Conservation (phyloP, 1,140 invertebrate species). For the Alviniconcha marisindica region DNA sequence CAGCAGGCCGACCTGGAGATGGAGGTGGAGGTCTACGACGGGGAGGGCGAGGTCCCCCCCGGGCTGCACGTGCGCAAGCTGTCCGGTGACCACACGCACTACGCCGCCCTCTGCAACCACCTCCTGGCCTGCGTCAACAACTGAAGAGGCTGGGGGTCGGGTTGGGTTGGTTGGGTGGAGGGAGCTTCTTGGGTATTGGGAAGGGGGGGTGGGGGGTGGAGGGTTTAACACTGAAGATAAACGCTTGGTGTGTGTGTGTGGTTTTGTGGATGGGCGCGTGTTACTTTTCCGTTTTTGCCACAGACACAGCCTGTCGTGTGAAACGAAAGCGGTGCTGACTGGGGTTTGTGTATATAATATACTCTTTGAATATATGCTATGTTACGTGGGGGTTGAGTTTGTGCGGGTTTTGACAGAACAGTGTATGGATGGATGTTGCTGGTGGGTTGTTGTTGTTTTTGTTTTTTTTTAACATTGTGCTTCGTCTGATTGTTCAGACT, state of each 20-base stretch:
- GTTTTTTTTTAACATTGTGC: too few species aligned
- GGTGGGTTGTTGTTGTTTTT: too few species aligned
- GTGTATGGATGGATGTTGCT: too few species aligned
- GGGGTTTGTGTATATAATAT: too few species aligned
- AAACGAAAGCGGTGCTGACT: too few species aligned
- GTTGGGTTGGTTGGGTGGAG: background rate
- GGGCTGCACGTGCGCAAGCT: slow-evolving; percentile 93
- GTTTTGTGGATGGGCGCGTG: too few species aligned
- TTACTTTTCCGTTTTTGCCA: too few species aligned
- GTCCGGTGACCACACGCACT: slow-evolving; percentile 93
- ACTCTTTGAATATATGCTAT: too few species aligned
- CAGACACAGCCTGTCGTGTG: too few species aligned
- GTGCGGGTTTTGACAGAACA: too few species aligned
- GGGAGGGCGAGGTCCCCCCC: slow-evolving; percentile 77
- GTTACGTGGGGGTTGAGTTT: too few species aligned
- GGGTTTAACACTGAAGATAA: background rate
- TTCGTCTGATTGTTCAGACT: too few species aligned
- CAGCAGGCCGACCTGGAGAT: slow-evolving; percentile 92
- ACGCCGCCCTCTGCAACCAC: slow-evolving; percentile 93
- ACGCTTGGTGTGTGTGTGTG: background rate
- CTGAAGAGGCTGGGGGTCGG: background rate
- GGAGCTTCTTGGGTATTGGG: background rate
- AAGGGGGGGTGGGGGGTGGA: background rate
- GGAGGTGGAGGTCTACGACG: slow-evolving; percentile 86
- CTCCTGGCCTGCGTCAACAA: slow-evolving; percentile 88